Percentiles rank a stretch among this genome's conserved stretches.
Conservation (phyloP, 2,888 invertebrate genomes). For the Xestia ashworthii region DNA sequence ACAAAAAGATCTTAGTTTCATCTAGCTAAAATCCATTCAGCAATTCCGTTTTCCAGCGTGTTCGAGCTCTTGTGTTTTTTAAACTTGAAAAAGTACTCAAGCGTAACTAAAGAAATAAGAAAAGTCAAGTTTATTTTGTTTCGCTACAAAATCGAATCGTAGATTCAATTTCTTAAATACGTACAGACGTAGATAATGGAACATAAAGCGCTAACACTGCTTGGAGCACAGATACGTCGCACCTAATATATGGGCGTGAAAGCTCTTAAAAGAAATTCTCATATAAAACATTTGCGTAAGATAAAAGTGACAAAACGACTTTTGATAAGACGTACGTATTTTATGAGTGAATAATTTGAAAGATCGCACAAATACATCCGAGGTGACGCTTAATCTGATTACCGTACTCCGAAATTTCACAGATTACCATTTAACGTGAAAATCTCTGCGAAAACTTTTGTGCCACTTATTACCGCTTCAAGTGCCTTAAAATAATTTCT, state of each 20-base stretch:
- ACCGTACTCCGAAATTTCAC: constrained; percentile 78
- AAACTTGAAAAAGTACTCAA: constrained; percentile 40
- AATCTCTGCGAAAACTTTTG: constrained; percentile 81
- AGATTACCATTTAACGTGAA: constrained; percentile 83
- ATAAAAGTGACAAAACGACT: constrained; percentile 72
- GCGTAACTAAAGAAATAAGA: constrained; percentile 32
- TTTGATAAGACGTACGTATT: constrained; percentile 73
- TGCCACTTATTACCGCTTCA: constrained; percentile 82
- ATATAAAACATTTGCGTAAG: constrained; percentile 62
- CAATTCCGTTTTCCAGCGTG: constrained; percentile 26
- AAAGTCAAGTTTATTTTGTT: constrained; percentile 46
- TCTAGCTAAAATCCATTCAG: constrained; percentile 30
- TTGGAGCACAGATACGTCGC: constrained; percentile 45
- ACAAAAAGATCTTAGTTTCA: constrained; percentile 10
- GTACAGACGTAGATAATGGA: constrained; percentile 49
- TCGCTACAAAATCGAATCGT: constrained; percentile 49
- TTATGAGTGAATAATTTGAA: constrained; percentile 75
- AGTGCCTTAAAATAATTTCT: constrained; percentile 84
- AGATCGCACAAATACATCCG: constrained; percentile 76
- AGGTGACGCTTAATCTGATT: constrained; percentile 80
- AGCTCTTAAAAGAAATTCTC: constrained; percentile 63
- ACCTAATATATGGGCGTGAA: constrained; percentile 49
- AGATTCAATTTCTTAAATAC: constrained; percentile 56
- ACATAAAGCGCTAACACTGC: constrained; percentile 45
- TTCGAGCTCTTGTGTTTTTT: constrained; percentile 27